Base-by-base conservation (phyloP, 2,888 invertebrate genomes). In the Alitta virens region DNA sequence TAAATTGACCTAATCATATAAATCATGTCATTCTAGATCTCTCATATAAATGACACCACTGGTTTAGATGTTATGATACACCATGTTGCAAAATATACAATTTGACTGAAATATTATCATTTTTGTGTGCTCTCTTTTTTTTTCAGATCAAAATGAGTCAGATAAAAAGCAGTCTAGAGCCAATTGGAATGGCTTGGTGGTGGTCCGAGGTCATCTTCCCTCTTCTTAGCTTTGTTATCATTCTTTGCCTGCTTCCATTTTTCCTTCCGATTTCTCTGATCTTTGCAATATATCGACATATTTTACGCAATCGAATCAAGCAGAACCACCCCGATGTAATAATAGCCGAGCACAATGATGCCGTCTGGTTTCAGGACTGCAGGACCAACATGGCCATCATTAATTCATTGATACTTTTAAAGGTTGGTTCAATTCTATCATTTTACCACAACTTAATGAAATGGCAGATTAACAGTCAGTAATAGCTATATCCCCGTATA, bases 311-410 rank as follows among this genome's bases (percentile, higher is more conserved):
- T 7, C 46, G 46, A 3, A 46, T 46, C 3, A 21, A 46, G n/a
- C 7, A 33, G 12, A 33, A 33, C 5, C 33, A 33, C 12, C 33
- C 33, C 12, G 33, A 33, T 33, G 33, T 33, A 33, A 33, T 33
- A 33, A 33, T 33, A 12, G 12, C 33, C 33, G 18, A 46, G 24
- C 42, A 43, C 51, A 60, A 60, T 53, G 69, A 68, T 49, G 46
- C 68, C 3, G 49, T 68, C 26, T 68, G 69, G 69, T 62, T 68
- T 12, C 69, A 68, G 55, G 69, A 68, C 27, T 52, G 50, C 1
- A 18, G 50, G 0, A 38, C 56, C 18, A 68, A 68, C 61, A 46
- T 51, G 24, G 62, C 66, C 23, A 64, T 68, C 50, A 69, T 68
- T 51, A 65, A 66, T 57, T 46, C 56, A 23, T 23, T 69, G 33